A percentile compares a stretch with the other conserved stretches of the same genome.
Conservation (phyloP, 53 echinoderm and acorn worm genomes). For the Mesocentrotus franciscanus region DNA sequence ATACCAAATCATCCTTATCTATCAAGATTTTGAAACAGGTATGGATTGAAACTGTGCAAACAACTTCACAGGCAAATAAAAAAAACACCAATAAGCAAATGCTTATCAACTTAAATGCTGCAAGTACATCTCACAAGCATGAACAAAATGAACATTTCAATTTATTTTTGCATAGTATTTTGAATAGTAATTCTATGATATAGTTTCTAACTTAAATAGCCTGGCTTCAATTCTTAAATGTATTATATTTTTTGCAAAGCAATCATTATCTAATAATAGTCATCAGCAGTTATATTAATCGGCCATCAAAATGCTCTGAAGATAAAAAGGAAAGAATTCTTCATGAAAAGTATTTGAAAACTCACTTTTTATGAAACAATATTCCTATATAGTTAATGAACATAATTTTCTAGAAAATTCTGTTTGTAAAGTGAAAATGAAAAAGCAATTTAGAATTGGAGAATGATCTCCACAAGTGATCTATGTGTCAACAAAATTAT, state of each 20-base stretch:
- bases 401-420: not conserved
- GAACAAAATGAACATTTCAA: no score
- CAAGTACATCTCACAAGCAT: not conserved
- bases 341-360: not conserved
- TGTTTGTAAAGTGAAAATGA: not conserved
- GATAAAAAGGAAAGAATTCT: not conserved
- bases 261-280: not conserved
- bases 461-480: no score
- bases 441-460: not conserved
- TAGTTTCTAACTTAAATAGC: not conserved
- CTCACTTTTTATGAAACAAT: not conserved
- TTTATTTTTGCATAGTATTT: not conserved
- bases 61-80: slow-evolving; percentile 16
- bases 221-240: not conserved
- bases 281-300: not conserved
- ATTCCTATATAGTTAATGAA: not conserved
- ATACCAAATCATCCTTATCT: not conserved
- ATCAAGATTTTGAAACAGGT: slow-evolving; percentile 24
- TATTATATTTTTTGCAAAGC: not conserved
- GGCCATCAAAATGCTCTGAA: not conserved
- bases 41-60: not conserved
- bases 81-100: slow-evolving; percentile 28
- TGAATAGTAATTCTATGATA: not conserved
- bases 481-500: no score
- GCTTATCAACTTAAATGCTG: not conserved